Percentiles rank a stretch among this genome's conserved stretches.
Evolutionary conservation across 2,888 invertebrate genomes (phyloP).

Genomic region (Germaria angustata): DNA sequence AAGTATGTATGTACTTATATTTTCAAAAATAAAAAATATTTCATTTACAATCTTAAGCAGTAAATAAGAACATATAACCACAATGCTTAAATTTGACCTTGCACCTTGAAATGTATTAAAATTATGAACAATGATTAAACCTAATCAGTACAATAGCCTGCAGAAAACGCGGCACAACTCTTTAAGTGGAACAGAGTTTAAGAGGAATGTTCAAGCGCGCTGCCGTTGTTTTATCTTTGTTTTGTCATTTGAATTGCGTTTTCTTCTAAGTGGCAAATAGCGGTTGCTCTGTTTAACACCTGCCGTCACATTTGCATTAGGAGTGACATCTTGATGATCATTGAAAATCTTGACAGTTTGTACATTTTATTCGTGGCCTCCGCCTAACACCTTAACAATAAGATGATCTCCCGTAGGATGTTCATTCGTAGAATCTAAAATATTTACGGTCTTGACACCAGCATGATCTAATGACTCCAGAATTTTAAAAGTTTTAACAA

Average conservation of each 20-base stretch:
- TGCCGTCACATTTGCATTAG: neutral
- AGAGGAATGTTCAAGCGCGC: neutral
- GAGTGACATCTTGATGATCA: slow-evolving; percentile 69
- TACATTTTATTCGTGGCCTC: slow-evolving; percentile 69
- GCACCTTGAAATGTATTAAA: neutral
- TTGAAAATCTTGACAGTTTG: slow-evolving; percentile 76
- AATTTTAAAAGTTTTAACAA: slow-evolving; percentile 74
- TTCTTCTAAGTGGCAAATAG: slow-evolving; percentile 64
- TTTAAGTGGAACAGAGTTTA: neutral
- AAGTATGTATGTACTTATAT: too few relatives aligned
- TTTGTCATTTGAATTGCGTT: slow-evolving; percentile 23
- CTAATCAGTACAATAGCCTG: slow-evolving; percentile 68
- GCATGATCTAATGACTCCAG: slow-evolving; percentile 73
- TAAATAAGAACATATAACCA: too few relatives aligned
- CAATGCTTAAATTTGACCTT: neutral
- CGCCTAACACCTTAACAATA: slow-evolving; percentile 73
- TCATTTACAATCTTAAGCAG: too few relatives aligned
- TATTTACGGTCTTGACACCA: slow-evolving; percentile 76
- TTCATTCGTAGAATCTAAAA: slow-evolving; percentile 73
- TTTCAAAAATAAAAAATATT: too few relatives aligned
- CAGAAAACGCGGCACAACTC: slow-evolving; percentile 47
- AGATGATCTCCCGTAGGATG: slow-evolving; percentile 74
- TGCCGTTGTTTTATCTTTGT: neutral
- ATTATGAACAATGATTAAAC: slow-evolving; percentile 48
- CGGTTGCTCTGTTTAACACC: neutral